Percentiles rank a stretch among this genome's conserved stretches.
phyloP scores from a whole-genome alignment of 2,888 invertebrate species.

The Dorcus parallelipipedus region DNA sequence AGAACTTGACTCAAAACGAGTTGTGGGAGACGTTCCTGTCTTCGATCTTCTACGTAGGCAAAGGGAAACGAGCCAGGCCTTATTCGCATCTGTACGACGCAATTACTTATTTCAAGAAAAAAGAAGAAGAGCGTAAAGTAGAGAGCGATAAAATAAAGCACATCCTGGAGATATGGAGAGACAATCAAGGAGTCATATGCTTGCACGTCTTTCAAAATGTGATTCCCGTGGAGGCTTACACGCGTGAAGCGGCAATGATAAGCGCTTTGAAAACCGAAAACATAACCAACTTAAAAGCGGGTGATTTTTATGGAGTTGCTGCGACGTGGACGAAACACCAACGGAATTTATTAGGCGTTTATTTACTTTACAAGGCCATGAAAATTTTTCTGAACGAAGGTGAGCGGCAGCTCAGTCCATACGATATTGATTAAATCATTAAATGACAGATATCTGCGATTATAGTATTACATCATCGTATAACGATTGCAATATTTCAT shows the following conservation, averaged over 20 bases:
- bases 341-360: conserved; percentile 71
- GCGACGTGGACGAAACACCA: conserved; percentile 71
- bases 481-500: not conserved
- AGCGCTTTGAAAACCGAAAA: conserved; percentile 76
- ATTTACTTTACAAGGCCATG: conserved; percentile 77
- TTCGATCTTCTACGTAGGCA: conserved; percentile 93
- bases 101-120: conserved; percentile 59
- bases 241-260: conserved; percentile 92
- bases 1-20: conserved; percentile 50
- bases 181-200: conserved; percentile 81
- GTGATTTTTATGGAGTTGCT: conserved; percentile 79
- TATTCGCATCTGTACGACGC: conserved; percentile 92
- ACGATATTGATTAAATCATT: conserved; percentile 56
- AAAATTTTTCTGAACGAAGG: conserved; percentile 83
- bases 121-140: conserved; percentile 42
- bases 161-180: conserved; percentile 86
- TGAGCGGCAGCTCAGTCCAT: conserved; percentile 80
- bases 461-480: conserved; percentile 2
- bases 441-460: not conserved
- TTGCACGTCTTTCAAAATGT: conserved; percentile 88
- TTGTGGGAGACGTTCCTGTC: conserved; percentile 76
- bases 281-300: conserved; percentile 74
- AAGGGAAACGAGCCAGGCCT: conserved; percentile 77
- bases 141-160: conserved; percentile 64
- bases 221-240: conserved; percentile 88